A percentile compares a stretch with the other conserved stretches of the same genome.
phyloP scores from a whole-genome alignment of 2,888 invertebrate genomes.

The Zootermopsis nevadensis region DNA sequence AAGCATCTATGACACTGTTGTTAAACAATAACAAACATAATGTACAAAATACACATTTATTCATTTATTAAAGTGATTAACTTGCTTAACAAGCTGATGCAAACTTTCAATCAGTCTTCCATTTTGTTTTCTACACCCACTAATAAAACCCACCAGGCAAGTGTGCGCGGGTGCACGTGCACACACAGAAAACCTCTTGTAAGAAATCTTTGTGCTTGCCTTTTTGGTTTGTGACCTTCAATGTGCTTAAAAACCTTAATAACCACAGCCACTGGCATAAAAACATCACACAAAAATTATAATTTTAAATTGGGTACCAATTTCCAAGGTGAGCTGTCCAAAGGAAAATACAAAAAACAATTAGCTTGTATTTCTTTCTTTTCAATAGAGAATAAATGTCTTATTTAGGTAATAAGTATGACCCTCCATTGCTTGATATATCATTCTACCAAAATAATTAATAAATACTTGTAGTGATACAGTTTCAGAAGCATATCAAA shows the following conservation, averaged over 20 bases:
- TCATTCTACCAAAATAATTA: too few relatives aligned
- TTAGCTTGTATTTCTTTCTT: background rate
- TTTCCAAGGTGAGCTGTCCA: background rate
- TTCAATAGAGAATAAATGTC: too few relatives aligned
- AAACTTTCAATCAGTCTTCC: conserved; percentile 27
- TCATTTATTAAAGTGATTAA: conserved; percentile 7
- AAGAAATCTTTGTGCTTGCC: background rate
- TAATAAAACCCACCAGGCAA: background rate
- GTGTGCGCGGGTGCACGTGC: background rate
- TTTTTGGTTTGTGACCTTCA: background rate
- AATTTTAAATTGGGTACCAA: background rate
- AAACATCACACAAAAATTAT: background rate
- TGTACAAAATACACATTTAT: background rate
- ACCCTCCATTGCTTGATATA: too few relatives aligned
- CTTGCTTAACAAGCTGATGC: conserved; percentile 12
- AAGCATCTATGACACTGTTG: background rate
- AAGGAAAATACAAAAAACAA: background rate
- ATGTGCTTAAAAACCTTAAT: background rate
- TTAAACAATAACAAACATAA: conserved; percentile 17
- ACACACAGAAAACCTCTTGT: background rate
- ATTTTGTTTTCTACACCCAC: conserved; percentile 9
- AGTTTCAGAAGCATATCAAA: too few relatives aligned
- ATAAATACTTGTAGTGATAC: too few relatives aligned
- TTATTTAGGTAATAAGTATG: too few relatives aligned
- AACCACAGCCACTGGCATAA: conserved; percentile 18